These are phyloP conservation scores for Neotragus moschatus DNA, from an alignment of 2,113 vertebrate species.

Conservation along the genomic window DNA sequence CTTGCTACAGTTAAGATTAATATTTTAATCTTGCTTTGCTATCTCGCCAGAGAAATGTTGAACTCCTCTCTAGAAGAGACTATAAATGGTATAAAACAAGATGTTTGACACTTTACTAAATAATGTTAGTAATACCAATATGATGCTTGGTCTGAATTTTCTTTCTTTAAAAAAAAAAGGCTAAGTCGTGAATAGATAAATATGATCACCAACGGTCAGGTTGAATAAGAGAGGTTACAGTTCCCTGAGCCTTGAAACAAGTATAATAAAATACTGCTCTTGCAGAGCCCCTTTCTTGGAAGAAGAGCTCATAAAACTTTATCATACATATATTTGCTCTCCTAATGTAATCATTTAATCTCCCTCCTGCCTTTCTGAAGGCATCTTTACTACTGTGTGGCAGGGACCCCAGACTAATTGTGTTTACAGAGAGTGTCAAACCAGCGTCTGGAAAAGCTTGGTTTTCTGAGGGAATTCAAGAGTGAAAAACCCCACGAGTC, in stretches of 20 bases:
- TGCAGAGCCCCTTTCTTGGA: slow-evolving; percentile 59
- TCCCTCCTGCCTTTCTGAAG: slow-evolving; percentile 37
- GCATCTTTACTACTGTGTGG: slow-evolving; percentile 56
- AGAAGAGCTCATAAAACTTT: slow-evolving; percentile 70
- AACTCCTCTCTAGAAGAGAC: background rate
- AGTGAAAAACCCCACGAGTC: slow-evolving; percentile 8
- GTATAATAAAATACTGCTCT: slow-evolving; percentile 45
- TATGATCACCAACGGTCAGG: background rate
- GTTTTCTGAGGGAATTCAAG: slow-evolving; percentile 22
- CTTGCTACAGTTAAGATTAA: background rate
- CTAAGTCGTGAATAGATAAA: background rate
- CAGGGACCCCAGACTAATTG: slow-evolving; percentile 50
- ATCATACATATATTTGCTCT: slow-evolving; percentile 63
- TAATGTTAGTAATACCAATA: background rate
- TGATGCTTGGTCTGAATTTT: background rate
- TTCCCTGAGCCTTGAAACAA: background rate
- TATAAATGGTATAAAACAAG: background rate
- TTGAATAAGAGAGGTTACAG: background rate
- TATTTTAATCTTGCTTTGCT: background rate
- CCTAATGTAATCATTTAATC: slow-evolving; percentile 61
- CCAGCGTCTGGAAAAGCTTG: slow-evolving; percentile 33
- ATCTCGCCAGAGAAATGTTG: background rate
- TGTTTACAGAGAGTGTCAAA: slow-evolving; percentile 59
- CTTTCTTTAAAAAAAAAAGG: background rate
- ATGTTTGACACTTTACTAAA: background rate